Conservation (phyloP, 2,888 invertebrate genomes). For the Diaprepes abbreviatus region DNA sequence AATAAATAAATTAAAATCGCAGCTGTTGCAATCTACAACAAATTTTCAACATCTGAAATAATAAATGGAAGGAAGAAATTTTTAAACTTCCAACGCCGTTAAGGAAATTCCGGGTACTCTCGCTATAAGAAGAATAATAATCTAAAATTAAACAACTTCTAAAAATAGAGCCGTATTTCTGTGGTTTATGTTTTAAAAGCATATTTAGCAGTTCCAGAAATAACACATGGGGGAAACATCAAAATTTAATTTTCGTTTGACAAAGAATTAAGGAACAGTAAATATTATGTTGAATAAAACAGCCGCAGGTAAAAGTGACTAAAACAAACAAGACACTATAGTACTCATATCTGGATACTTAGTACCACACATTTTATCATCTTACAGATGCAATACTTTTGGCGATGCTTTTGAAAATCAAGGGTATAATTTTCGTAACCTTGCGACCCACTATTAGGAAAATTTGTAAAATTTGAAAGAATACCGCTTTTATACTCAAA, state of each 20-base stretch:
- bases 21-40: not conserved
- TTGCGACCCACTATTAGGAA: too few species aligned
- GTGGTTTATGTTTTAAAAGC: constrained; percentile 13
- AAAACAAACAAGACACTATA: too few species aligned
- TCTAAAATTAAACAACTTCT: constrained; percentile 14
- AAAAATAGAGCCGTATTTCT: constrained; percentile 14
- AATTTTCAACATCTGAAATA: constrained; percentile 8
- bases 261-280: not conserved
- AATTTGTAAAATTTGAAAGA: too few species aligned
- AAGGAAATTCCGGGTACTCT: constrained; percentile 15
- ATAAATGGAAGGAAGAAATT: constrained; percentile 9
- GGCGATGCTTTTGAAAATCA: too few species aligned
- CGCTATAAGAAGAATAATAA: constrained; percentile 2
- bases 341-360: too few species aligned
- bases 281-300: too few species aligned
- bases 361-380: too few species aligned
- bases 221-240: constrained; percentile 1
- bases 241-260: not conserved
- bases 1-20: not conserved
- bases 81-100: constrained; percentile 5
- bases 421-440: too few species aligned
- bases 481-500: too few species aligned
- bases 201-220: constrained; percentile 18
- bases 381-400: too few species aligned
- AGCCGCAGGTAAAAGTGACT: too few species aligned